These are phyloP conservation scores for Microplitis manilae DNA, from an alignment of 2,888 invertebrate genomes.

Conservation along the genomic window DNA sequence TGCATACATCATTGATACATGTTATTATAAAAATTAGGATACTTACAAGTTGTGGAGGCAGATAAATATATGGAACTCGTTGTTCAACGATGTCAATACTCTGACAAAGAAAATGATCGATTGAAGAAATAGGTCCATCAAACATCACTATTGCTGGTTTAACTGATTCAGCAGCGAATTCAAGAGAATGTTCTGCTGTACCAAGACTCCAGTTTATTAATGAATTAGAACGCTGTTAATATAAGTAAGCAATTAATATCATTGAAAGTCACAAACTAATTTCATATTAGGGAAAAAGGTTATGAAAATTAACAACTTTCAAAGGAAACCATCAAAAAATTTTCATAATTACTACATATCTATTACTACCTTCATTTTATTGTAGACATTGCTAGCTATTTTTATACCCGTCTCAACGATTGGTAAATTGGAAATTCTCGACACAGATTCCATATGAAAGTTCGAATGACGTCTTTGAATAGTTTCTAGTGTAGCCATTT, in stretches of 20 bases:
- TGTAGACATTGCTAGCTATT: constrained; percentile 83
- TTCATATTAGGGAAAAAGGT: too few relatives aligned
- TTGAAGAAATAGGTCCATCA: constrained; percentile 78
- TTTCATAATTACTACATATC: background rate
- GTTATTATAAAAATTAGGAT: background rate
- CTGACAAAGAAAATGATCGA: constrained; percentile 85
- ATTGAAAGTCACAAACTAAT: background rate
- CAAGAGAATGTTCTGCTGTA: constrained; percentile 83
- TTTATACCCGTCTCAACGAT: constrained; percentile 86
- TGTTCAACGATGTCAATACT: constrained; percentile 90
- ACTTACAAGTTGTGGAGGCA: constrained; percentile 88
- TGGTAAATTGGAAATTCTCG: constrained; percentile 84
- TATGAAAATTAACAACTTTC: background rate
- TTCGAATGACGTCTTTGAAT: constrained; percentile 60
- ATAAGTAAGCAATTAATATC: constrained; percentile 19
- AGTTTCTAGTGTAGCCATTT: constrained; percentile 57
- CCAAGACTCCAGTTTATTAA: constrained; percentile 84
- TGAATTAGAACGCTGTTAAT: constrained; percentile 78
- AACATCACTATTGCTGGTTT: constrained; percentile 81
- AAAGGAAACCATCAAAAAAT: background rate
- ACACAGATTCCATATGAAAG: constrained; percentile 80
- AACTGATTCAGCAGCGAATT: constrained; percentile 81
- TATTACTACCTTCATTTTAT: constrained; percentile 80
- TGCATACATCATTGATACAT: too few relatives aligned
- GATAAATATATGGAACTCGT: constrained; percentile 84